These are phyloP conservation scores for Enhydra lutris DNA, from an alignment of 2,113 vertebrate species.

Conservation along the genomic window DNA sequence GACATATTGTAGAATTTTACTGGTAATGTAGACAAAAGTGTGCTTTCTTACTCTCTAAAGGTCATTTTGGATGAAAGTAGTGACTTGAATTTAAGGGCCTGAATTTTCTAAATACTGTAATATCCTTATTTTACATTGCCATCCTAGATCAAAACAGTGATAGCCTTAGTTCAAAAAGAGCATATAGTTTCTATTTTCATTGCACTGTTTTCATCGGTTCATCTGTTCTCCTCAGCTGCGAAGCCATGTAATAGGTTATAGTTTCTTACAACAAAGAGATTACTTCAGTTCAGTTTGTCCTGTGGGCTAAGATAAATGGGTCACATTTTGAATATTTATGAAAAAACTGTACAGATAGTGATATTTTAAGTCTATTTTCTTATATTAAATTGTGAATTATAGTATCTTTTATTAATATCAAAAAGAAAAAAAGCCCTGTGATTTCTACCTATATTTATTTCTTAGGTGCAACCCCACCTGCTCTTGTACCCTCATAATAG, in stretches of 20 bases:
- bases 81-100: neutral
- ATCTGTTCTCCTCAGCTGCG: constrained; percentile 12
- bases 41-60: neutral
- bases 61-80: neutral
- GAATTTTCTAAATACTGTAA: neutral
- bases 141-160: neutral
- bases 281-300: constrained; percentile 28
- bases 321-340: constrained; percentile 60
- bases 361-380: constrained; percentile 32
- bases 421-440: neutral
- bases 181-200: neutral
- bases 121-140: constrained; percentile 26
- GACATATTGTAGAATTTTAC: neutral
- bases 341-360: neutral
- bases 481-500: neutral
- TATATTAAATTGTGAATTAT: constrained; percentile 21
- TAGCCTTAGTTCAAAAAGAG: neutral
- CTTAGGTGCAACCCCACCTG: neutral
- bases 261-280: constrained; percentile 48
- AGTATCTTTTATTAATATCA: constrained; percentile 1
- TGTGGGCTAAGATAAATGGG: constrained; percentile 45
- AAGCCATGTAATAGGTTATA: constrained; percentile 30
- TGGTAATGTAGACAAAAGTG: neutral
- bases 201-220: neutral
- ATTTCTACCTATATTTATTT: constrained; percentile 19